Evolutionary conservation across 2,888 invertebrate species (phyloP).

Genomic region (Nasonia oneida): DNA sequence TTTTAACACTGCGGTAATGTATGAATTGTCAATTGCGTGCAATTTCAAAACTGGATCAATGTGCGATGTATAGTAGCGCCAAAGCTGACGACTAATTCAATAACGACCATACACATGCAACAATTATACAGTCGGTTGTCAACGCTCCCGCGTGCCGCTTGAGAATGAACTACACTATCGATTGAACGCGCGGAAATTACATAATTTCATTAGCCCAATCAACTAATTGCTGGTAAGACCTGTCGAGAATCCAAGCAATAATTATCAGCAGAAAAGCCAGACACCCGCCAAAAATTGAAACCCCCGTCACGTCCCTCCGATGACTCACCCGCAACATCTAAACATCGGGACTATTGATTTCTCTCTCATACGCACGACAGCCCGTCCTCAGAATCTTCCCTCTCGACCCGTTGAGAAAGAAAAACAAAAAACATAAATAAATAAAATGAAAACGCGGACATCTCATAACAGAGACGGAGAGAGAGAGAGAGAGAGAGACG

Average conservation of each 20-base stretch:
- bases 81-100: neutral
- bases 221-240: neutral
- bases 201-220: neutral
- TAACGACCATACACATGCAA: neutral
- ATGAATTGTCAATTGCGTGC: neutral
- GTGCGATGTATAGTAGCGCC: neutral
- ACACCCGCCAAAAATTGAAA: neutral
- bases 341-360: conserved; percentile 4
- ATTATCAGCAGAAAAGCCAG: neutral
- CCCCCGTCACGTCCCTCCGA: neutral
- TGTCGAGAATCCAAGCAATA: too few species aligned
- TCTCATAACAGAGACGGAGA: neutral
- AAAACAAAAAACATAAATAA: neutral
- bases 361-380: neutral
- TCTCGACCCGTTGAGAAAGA: neutral
- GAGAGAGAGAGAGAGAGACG: neutral
- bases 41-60: neutral
- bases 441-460: neutral
- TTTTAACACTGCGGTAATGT: neutral
- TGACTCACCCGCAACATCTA: neutral
- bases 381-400: neutral
- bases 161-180: neutral
- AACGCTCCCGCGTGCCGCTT: neutral
- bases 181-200: neutral
- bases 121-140: neutral